A percentile compares a stretch with the other conserved stretches of the same genome.
These are phyloP conservation scores for Oikopleura vanhoeffeni DNA, from an alignment of 23 tunicate genomes.

Conservation along the genomic window DNA sequence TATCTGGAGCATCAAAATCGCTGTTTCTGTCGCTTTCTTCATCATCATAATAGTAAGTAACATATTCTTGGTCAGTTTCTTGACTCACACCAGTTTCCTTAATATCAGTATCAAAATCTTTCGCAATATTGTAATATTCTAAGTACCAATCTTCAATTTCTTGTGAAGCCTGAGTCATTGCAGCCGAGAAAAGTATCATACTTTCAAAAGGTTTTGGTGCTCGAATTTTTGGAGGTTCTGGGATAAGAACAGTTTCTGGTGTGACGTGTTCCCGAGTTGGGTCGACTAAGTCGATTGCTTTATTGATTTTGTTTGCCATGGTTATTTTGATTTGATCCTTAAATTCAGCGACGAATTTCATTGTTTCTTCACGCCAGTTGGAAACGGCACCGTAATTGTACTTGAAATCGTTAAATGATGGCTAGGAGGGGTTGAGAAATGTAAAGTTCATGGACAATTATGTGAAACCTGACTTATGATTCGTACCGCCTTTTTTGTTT, in stretches of 20 bases:
- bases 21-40: not conserved
- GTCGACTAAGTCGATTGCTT: not conserved
- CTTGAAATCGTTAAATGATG: not conserved
- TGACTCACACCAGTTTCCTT: not conserved
- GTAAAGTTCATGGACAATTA: too few relatives aligned
- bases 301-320: not conserved
- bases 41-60: too few relatives aligned
- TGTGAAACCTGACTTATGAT: too few relatives aligned
- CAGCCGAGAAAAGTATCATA: not conserved
- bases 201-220: not conserved
- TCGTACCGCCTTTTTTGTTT: too few relatives aligned
- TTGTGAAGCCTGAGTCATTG: not conserved
- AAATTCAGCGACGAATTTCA: not conserved
- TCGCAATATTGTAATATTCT: not conserved
- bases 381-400: not conserved
- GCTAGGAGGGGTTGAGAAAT: too few relatives aligned
- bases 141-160: not conserved
- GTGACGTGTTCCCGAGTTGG: not conserved
- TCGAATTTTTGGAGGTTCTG: not conserved
- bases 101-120: not conserved
- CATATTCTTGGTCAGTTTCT: too few relatives aligned
- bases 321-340: not conserved
- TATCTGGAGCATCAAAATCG: not conserved
- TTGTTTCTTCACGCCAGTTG: not conserved
- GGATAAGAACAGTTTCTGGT: not conserved